Evolutionary conservation across 2,888 invertebrate species (phyloP), one percentile per base, ranked within the genome.

Genomic region (Cosmorhoe ocellata): DNA sequence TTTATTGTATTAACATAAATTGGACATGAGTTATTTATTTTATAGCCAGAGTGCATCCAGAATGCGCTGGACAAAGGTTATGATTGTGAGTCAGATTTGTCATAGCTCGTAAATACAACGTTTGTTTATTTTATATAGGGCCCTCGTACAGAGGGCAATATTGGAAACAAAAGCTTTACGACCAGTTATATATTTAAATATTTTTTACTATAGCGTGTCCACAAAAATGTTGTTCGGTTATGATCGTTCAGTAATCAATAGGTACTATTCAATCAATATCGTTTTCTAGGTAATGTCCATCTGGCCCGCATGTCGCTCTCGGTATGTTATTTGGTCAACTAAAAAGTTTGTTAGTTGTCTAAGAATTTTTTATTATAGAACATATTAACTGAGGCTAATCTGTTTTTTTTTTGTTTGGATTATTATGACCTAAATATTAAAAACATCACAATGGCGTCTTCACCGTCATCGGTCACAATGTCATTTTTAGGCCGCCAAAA

Each of bases 1-100:
- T 90, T 89, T 90, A 90, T 89, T 84, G 83, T 87, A 90, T 88
- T 89, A 90, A 89, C 88, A 90, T 90, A 89, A 90, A 89, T 89
- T 90, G 88, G 84, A 85, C 89, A 76, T 89, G 89, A 89, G 84
- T 90, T 89, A 90, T 90, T 89, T 90, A 90, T 90, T 89, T 90
- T 88, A 90, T 84, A 84, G 76, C 66, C 76, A 69, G 76, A 87
- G 82, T 82, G 84, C 83, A 74, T 69, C 74, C 80, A 78, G 82
- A 79, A 79, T 74, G 75, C 82, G 74, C 64, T 74, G 82, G 78
- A 83, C 81, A 84, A 83, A 84, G 84, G 79, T 85, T 84, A 84
- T 82, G 81, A 81, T 82, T 78, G 84, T 86, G 79, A 81, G 79
- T 85, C 79, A 74, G 81, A 84, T 84, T 87, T 83, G 86, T 87